phyloP scores from a whole-genome alignment of 2,113 vertebrate species.

The Puffinus mauretanicus region DNA sequence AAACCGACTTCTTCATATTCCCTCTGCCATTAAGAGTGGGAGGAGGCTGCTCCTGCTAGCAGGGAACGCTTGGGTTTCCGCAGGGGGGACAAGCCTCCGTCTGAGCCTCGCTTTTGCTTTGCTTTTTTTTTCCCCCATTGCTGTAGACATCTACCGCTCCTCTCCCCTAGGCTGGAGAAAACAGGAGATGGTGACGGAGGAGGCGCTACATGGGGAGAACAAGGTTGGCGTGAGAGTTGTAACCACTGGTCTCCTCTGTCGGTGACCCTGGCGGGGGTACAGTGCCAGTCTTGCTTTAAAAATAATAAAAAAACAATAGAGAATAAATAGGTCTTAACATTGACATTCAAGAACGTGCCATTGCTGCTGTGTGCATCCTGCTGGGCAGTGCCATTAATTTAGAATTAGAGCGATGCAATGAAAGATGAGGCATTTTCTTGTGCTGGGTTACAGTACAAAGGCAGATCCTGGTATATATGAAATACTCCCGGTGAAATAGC shows the following conservation, averaged over 20 bases:
- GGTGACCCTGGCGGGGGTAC: background rate
- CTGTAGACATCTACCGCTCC: background rate
- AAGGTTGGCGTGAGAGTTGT: background rate
- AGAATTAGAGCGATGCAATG: constrained; percentile 71
- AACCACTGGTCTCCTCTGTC: background rate
- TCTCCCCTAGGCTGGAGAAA: background rate
- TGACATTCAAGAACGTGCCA: constrained; percentile 68
- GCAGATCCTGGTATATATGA: constrained; percentile 72
- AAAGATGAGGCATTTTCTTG: constrained; percentile 72
- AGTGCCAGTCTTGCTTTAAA: constrained; percentile 36
- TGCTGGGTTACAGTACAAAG: constrained; percentile 72
- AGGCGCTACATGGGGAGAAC: background rate
- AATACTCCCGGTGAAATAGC: constrained; percentile 64
- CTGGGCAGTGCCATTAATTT: constrained; percentile 70
- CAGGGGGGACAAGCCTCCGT: background rate
- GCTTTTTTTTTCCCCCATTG: background rate
- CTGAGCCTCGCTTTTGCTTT: background rate
- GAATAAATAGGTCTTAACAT: constrained; percentile 64
- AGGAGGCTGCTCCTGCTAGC: background rate
- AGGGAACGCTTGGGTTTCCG: background rate
- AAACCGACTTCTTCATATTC: background rate
- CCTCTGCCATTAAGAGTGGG: background rate
- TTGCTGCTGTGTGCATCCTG: constrained; percentile 69
- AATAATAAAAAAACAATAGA: background rate
- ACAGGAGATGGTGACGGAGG: background rate